A percentile compares a stretch with the other conserved stretches of the same genome.
phyloP scores from a whole-genome alignment of 1,140 invertebrate genomes.

The Acyrthosiphon pisum region DNA sequence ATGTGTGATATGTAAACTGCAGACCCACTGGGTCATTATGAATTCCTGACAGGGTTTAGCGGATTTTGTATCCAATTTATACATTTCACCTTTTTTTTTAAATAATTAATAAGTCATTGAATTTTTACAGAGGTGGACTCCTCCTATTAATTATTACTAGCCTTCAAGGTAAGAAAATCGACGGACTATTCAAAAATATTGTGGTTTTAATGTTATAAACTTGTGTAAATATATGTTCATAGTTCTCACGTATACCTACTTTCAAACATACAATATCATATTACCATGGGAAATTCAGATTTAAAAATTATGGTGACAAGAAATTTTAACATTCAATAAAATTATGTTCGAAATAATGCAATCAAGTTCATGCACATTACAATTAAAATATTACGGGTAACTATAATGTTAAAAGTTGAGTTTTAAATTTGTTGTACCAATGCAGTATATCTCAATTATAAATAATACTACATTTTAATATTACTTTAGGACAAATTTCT shows the following conservation, averaged over 20 bases:
- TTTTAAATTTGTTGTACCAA: too few species aligned
- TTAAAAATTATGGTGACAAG: too few species aligned
- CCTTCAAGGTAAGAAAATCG: neutral
- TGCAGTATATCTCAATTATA: neutral
- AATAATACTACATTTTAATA: neutral
- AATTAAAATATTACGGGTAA: too few species aligned
- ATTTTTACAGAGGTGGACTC: neutral
- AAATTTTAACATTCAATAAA: neutral
- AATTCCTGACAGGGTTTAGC: neutral
- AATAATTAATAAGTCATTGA: neutral
- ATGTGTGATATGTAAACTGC: neutral
- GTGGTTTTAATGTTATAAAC: neutral
- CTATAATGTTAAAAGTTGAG: too few species aligned
- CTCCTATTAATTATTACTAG: neutral
- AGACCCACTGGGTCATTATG: neutral
- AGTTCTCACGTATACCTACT: neutral
- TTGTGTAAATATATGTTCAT: neutral
- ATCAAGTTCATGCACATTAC: neutral
- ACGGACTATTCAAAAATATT: neutral
- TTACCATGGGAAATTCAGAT: too few species aligned
- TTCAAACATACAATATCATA: neutral
- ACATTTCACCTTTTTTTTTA: neutral
- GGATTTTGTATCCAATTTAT: slow-evolving; percentile 3
- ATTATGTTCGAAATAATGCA: neutral
- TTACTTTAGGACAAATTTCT: neutral